Base-by-base conservation (phyloP, 2,113 vertebrate genomes). In the Caretta caretta region DNA sequence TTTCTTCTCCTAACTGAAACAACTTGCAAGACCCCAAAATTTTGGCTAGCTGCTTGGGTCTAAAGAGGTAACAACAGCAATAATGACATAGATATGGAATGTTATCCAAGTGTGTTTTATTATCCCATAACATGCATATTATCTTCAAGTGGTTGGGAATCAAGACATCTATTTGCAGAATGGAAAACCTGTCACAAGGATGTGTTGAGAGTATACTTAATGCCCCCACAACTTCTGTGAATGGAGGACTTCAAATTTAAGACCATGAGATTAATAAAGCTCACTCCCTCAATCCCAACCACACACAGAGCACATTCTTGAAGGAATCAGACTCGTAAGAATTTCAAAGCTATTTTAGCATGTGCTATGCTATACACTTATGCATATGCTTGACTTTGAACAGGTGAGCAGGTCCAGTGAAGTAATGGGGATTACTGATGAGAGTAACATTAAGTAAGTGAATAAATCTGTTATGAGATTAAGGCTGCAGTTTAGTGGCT, bases 391-490 rank as follows among this genome's bases (percentile, higher is more conserved):
- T 84, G 51, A 51, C 1, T 49, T 24, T 75, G 51, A 91, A 75
- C 5, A 46, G 80, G 62, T 50, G 53, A 84, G 49, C 46, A 46
- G 8, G 80, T 38, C 80, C 38, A 19, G 31, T 14, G 83, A n/a
- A 65, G 27, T 22, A 12, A 84, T 69, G 62, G 56, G 25, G 49
- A 53, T 20, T 16, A 13, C 20, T 2, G 16, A 48, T 57, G 78
- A 48, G 57, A 92, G 25, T 80, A 35, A 1, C 50, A 25, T 31
- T 19, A 51, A 80, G 20, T 50, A 80, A 24, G 31, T 0, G 0
- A 8, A 11, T 31, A 16, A 57, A n/a, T 49, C 24, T 92, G 53
- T 27, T 27, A 76, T n/a, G 48, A 22, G 19, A 50, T 49, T 27
- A n/a, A 82, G 1, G 12, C 42, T 1, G 0, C 12, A 72, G 82